Evolutionary conservation across 2,888 invertebrate genomes (phyloP).

Genomic region (Aromia moschata): DNA sequence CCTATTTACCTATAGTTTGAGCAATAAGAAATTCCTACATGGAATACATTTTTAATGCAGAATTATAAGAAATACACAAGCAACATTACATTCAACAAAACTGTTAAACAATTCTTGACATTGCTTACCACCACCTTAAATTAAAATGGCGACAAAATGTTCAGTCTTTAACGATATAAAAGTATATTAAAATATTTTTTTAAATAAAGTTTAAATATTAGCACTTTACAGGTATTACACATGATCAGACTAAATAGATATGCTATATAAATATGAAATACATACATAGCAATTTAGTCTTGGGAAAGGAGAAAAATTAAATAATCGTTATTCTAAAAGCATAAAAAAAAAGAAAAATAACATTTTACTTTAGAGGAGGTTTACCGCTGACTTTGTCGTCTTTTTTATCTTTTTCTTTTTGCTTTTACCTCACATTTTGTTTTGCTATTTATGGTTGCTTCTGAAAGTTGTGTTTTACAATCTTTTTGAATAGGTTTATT

Average conservation of each 20-base stretch:
- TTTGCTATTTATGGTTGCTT: conserved; percentile 8
- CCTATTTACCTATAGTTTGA: conserved; percentile 7
- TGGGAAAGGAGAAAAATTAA: conserved; percentile 2
- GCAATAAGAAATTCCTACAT: neutral
- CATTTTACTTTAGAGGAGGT: conserved; percentile 24
- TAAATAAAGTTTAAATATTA: conserved; percentile 22
- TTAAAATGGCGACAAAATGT: conserved; percentile 29
- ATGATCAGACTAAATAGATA: conserved; percentile 9
- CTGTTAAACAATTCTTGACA: conserved; percentile 14
- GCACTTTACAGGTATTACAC: conserved; percentile 28
- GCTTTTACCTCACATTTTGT: conserved; percentile 28
- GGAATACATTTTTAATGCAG: neutral
- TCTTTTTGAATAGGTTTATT: conserved; percentile 7
- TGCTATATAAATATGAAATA: neutral
- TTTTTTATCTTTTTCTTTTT: conserved; percentile 23
- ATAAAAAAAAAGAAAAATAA: conserved; percentile 18
- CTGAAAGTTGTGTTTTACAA: conserved; percentile 10
- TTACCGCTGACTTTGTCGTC: conserved; percentile 26
- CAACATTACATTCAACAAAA: conserved; percentile 23
- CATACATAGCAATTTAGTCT: conserved; percentile 7
- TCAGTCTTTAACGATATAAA: conserved; percentile 29
- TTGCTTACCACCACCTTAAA: conserved; percentile 32
- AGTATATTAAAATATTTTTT: conserved; percentile 17
- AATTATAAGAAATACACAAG: conserved; percentile 18
- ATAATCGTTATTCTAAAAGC: conserved; percentile 6